These are phyloP conservation scores for Abrostola tripartita DNA, from an alignment of 2,888 invertebrate genomes.

Conservation along the genomic window DNA sequence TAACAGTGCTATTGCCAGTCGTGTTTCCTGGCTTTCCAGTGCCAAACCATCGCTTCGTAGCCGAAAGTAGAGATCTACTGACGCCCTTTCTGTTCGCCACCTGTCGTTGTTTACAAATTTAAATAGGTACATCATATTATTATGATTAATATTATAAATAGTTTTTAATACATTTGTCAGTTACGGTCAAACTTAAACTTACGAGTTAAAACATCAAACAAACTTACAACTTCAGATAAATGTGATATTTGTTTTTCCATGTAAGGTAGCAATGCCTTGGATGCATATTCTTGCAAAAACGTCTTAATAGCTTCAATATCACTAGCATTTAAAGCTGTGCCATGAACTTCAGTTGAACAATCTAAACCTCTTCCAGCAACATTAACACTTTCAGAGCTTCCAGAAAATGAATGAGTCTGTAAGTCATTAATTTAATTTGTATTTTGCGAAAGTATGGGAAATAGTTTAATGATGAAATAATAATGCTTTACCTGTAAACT, in stretches of 20 bases:
- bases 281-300: constrained; percentile 95
- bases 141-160: constrained; percentile 18
- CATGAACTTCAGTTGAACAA: constrained; percentile 89
- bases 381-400: constrained; percentile 89
- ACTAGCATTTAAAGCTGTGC: constrained; percentile 92
- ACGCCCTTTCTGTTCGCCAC: constrained; percentile 96
- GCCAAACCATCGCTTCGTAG: constrained; percentile 98
- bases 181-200: too few relatives aligned
- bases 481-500: constrained; percentile 79
- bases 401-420: constrained; percentile 84
- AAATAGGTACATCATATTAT: constrained; percentile 1
- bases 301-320: constrained; percentile 95
- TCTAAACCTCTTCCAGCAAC: constrained; percentile 85
- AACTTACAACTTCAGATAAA: constrained; percentile 92
- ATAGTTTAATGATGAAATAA: neutral
- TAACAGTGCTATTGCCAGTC: constrained; percentile 93
- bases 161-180: constrained; percentile 6
- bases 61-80: constrained; percentile 96
- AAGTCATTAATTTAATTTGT: constrained; percentile 47
- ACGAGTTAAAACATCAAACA: constrained; percentile 17
- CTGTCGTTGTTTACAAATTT: constrained; percentile 64
- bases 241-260: constrained; percentile 95
- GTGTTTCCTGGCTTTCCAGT: constrained; percentile 95
- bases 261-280: constrained; percentile 95
- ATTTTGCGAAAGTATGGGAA: constrained; percentile 1